Conservation (phyloP, 2,888 invertebrate species). For the Apotomis capreana region DNA sequence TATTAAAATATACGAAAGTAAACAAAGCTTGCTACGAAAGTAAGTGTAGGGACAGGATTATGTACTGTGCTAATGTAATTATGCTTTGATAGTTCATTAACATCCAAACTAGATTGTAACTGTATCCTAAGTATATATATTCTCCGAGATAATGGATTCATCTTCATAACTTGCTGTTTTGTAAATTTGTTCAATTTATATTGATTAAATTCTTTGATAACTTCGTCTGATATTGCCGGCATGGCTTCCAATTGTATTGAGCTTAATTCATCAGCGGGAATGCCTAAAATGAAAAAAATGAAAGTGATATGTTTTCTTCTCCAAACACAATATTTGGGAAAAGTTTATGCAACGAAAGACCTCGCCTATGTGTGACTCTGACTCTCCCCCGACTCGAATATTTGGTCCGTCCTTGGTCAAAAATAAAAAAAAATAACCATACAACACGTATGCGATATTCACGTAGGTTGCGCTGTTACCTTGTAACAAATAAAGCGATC, state of each 20-base stretch:
- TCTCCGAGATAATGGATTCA: conserved; percentile 66
- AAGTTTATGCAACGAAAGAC: no score
- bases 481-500: no score
- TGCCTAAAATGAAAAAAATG: conserved; percentile 55
- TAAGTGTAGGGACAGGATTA: conserved; percentile 17
- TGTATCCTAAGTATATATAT: conserved; percentile 72
- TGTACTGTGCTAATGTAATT: conserved; percentile 9
- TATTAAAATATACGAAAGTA: conserved; percentile 33
- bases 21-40: conserved; percentile 42
- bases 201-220: conserved; percentile 66
- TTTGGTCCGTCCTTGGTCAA: no score
- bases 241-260: conserved; percentile 71
- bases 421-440: no score
- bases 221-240: conserved; percentile 60
- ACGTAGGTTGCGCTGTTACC: no score
- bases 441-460: no score
- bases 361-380: no score
- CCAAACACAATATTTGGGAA: no score
- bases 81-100: conserved; percentile 59
- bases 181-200: conserved; percentile 69
- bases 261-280: conserved; percentile 66
- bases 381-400: no score
- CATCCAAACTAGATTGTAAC: conserved; percentile 65
- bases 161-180: conserved; percentile 70
- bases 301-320: no score